A percentile compares a stretch with the other conserved stretches of the same genome.
Evolutionary conservation across 2,888 invertebrate genomes (phyloP).

Genomic region (Agelastica alni): DNA sequence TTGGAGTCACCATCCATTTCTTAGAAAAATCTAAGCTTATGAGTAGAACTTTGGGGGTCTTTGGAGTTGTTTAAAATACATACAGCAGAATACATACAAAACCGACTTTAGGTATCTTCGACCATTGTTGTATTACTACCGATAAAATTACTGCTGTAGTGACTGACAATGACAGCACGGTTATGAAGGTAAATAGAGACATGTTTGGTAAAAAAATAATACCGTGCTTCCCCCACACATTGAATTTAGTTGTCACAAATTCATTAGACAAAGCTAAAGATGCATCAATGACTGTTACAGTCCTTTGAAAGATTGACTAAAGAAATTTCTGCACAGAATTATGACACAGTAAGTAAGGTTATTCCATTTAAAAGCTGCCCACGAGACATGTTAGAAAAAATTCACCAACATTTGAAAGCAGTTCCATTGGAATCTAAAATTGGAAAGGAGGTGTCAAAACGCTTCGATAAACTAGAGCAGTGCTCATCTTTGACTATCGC

Average conservation of each 20-base stretch:
- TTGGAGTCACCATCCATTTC: conserved; percentile 5
- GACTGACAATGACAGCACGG: conserved; percentile 7
- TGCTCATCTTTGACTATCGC: not conserved
- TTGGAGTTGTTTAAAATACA: conserved; percentile 3
- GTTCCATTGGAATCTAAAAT: not conserved
- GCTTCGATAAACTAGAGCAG: conserved; percentile 1
- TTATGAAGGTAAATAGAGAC: conserved; percentile 6
- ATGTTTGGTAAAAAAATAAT: conserved; percentile 11
- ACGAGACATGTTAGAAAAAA: not conserved
- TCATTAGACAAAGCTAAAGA: not conserved
- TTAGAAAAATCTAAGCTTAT: not conserved
- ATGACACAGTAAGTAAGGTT: not conserved
- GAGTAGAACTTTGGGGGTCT: not conserved
- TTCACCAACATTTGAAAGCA: not conserved
- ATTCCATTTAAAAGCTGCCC: not conserved
- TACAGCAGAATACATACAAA: conserved; percentile 2
- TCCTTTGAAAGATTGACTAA: conserved; percentile 2
- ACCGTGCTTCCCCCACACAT: conserved; percentile 9
- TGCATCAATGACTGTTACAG: not conserved
- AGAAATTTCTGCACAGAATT: not conserved
- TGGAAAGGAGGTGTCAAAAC: not conserved
- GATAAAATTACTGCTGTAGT: conserved; percentile 9
- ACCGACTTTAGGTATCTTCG: not conserved
- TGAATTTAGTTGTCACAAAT: not conserved
- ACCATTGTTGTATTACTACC: not conserved